Evolutionary conservation across 2,888 invertebrate genomes (phyloP).

Genomic region (Sycophila texana): DNA sequence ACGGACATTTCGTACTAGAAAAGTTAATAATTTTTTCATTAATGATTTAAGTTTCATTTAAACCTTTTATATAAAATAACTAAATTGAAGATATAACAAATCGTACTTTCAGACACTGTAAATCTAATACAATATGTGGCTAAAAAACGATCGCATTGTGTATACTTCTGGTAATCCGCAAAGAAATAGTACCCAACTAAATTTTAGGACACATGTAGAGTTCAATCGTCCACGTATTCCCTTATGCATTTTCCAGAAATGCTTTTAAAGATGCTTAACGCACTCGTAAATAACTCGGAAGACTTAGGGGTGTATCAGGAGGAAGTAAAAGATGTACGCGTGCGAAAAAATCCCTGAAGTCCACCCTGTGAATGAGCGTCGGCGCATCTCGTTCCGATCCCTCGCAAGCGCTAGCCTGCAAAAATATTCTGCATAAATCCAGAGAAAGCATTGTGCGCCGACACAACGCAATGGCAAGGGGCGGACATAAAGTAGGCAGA

Average conservation of each 20-base stretch:
- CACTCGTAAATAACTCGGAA: constrained; percentile 45
- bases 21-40: too few relatives aligned
- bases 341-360: constrained; percentile 19
- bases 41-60: too few relatives aligned
- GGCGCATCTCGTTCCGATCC: not conserved
- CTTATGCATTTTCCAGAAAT: constrained; percentile 19
- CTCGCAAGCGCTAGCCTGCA: constrained; percentile 23
- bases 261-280: constrained; percentile 44
- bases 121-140: not conserved
- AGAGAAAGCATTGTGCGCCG: constrained; percentile 40
- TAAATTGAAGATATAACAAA: too few relatives aligned
- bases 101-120: not conserved
- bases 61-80: too few relatives aligned
- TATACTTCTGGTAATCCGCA: not conserved
- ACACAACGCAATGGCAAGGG: constrained; percentile 7
- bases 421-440: constrained; percentile 60
- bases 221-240: constrained; percentile 25
- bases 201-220: constrained; percentile 15
- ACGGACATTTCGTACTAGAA: too few relatives aligned
- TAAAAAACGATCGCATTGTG: not conserved
- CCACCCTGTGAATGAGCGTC: constrained; percentile 45
- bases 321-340: constrained; percentile 1
- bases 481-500: not conserved
- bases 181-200: not conserved
- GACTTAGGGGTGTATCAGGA: not conserved